Evolutionary conservation across 2,888 invertebrate species (phyloP), one percentile per base, ranked within the genome.

Genomic region (Prosapia bicincta): DNA sequence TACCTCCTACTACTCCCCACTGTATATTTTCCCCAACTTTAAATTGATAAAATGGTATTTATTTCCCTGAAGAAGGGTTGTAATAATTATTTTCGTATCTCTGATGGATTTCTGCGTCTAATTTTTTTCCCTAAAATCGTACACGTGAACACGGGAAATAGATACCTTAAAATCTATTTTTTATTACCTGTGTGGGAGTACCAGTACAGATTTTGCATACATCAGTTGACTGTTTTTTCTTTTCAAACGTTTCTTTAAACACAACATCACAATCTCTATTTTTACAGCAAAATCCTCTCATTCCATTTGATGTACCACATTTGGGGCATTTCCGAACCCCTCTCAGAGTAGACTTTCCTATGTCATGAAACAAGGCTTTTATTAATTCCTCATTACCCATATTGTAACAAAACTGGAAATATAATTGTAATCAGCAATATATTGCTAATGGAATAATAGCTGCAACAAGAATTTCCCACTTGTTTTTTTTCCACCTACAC

Each of bases 241-340:
- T 88, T 80, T 86, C 88, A 69, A 86, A 86, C 0, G 85, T 87
- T 82, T 89, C 88, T 83, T 90, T 90, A 81, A 92, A 90, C 0
- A 91, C 88, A 20, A 88, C 89, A 83, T 89, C 89, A 83, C 93
- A 93, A 15, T 87, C 85, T 83, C 90, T 90, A 83, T 92, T 93
- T 83, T 92, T 92, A 83, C 93, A 93, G 78, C 88, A 88, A 25
- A 89, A 86, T n/a, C 92, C 91, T 73, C 93, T 86, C 0, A 92
- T 92, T 1, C 94, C 94, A 84, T 93, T 94, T 78, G 89, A 89
- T 0, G 89, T 89, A 0, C 92, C 92, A 85, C 94, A 95, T 82
- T 91, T 91, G 0, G 89, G 89, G 82, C 94, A 95, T 82, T 91
- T 92, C 79, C 91, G 87, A 0, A 94, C 88, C 5, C 94, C 94